Percentiles rank a stretch among this genome's conserved stretches.
Evolutionary conservation across 2,797 vertebrate genomes (phyloP).

Genomic region (Valencia hispanica): DNA sequence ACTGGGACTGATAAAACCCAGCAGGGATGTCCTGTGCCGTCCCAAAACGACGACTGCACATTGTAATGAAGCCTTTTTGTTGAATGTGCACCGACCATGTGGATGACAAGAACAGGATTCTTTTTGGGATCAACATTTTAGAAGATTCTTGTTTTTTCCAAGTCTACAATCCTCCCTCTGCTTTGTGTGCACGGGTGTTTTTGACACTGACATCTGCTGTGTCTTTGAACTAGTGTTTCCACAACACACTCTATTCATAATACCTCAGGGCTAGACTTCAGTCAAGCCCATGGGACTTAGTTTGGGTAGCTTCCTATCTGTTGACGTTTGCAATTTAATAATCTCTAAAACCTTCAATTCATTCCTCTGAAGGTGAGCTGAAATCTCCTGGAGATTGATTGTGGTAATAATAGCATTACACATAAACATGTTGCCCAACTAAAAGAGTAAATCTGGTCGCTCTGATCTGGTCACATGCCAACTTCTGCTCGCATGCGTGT

Average conservation of each 20-base stretch:
- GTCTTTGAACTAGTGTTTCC: conserved; percentile 60
- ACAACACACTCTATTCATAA: conserved; percentile 48
- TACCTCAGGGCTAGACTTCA: conserved; percentile 15
- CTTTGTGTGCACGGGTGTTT: conserved; percentile 10
- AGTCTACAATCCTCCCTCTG: conserved; percentile 4
- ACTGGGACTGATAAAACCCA: conserved; percentile 69
- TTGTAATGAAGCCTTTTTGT: conserved; percentile 30
- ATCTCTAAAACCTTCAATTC: conserved; percentile 49
- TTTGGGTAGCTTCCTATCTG: conserved; percentile 30
- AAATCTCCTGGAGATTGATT: conserved; percentile 53
- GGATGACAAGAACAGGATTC: conserved; percentile 8
- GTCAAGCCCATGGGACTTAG: conserved; percentile 19
- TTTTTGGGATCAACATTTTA: conserved; percentile 17
- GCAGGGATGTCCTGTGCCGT: conserved; percentile 64
- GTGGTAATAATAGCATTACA: conserved; percentile 54
- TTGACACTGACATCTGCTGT: conserved; percentile 24
- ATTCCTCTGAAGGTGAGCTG: conserved; percentile 50
- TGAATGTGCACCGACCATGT: not conserved
- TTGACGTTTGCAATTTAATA: conserved; percentile 30
- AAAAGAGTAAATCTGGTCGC: conserved; percentile 46
- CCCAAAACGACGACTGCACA: conserved; percentile 46
- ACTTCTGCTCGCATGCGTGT: conserved; percentile 54
- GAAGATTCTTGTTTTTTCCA: conserved; percentile 8
- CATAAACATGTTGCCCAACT: conserved; percentile 47
- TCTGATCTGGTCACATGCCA: conserved; percentile 37